Evolutionary conservation across 2,888 invertebrate species (phyloP).

Genomic region (Eristalinus sepulchralis): DNA sequence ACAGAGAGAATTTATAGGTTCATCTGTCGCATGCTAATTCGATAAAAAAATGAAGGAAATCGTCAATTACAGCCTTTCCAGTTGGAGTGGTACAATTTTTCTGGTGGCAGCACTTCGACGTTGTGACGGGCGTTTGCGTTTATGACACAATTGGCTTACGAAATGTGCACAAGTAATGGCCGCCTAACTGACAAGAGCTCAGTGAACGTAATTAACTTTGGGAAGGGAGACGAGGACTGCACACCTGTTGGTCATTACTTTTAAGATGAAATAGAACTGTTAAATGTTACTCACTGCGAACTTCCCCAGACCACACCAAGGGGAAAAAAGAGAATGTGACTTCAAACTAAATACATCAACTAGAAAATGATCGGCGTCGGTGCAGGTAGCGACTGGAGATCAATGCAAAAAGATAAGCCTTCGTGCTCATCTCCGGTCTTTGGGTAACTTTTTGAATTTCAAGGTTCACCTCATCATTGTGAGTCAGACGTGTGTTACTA

Average conservation of each 20-base stretch:
- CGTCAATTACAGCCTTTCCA: conserved; percentile 34
- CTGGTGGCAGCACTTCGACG: neutral
- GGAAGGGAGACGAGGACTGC: neutral
- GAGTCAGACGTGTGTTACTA: neutral
- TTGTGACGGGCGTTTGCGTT: neutral
- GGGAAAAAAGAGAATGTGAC: neutral
- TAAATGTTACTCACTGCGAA: neutral
- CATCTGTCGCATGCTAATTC: conserved; percentile 31
- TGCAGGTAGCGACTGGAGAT: neutral
- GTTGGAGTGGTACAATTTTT: neutral
- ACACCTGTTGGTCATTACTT: neutral
- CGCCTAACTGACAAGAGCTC: neutral
- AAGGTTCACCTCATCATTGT: neutral
- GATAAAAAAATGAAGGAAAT: conserved; percentile 36
- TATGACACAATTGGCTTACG: neutral
- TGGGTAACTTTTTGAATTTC: neutral
- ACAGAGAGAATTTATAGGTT: conserved; percentile 6
- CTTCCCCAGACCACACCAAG: neutral
- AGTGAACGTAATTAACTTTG: neutral
- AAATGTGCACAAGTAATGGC: neutral
- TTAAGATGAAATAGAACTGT: neutral
- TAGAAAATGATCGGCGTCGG: neutral
- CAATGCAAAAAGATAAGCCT: neutral
- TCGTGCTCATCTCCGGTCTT: neutral
- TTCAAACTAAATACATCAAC: neutral